Evolutionary conservation across 1,140 invertebrate genomes (phyloP).

Genomic region (Ceratina calcarata): DNA sequence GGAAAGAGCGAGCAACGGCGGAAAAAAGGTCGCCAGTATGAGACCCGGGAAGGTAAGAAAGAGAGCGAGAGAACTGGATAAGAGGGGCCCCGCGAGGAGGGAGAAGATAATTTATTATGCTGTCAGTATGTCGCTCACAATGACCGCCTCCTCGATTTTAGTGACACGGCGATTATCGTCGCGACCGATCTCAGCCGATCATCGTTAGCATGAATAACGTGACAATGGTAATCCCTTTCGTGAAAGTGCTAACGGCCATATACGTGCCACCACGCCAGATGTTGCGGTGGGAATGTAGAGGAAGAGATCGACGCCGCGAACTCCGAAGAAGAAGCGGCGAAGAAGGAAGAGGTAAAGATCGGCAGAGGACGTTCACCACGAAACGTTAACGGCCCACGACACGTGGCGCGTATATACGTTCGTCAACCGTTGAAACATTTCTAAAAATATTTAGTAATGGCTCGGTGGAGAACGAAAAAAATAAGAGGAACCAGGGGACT

Average conservation of each 20-base stretch:
- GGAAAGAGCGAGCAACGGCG: constrained; percentile 2
- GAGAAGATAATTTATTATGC: constrained; percentile 77
- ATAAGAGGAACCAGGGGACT: background rate
- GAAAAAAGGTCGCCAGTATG: constrained; percentile 24
- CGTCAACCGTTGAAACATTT: constrained; percentile 57
- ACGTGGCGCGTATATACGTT: constrained; percentile 61
- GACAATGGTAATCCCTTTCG: constrained; percentile 77
- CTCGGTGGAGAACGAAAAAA: background rate
- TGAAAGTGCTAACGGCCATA: constrained; percentile 66
- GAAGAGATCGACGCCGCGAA: constrained; percentile 48
- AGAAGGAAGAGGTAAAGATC: constrained; percentile 1
- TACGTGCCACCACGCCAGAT: constrained; percentile 67
- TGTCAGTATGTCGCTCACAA: constrained; percentile 78
- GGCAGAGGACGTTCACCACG: constrained; percentile 56
- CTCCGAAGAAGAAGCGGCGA: constrained; percentile 39
- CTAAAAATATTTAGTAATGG: constrained; percentile 61
- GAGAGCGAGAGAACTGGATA: background rate
- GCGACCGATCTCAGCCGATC: constrained; percentile 76
- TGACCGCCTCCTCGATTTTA: constrained; percentile 78
- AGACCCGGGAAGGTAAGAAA: background rate
- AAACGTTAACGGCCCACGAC: constrained; percentile 50
- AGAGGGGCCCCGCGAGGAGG: background rate
- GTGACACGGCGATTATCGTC: constrained; percentile 77
- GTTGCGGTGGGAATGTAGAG: constrained; percentile 63
- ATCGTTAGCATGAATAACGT: constrained; percentile 79